phyloP scores from a whole-genome alignment of 1,140 invertebrate genomes.

The Drosophila ogumai region DNA sequence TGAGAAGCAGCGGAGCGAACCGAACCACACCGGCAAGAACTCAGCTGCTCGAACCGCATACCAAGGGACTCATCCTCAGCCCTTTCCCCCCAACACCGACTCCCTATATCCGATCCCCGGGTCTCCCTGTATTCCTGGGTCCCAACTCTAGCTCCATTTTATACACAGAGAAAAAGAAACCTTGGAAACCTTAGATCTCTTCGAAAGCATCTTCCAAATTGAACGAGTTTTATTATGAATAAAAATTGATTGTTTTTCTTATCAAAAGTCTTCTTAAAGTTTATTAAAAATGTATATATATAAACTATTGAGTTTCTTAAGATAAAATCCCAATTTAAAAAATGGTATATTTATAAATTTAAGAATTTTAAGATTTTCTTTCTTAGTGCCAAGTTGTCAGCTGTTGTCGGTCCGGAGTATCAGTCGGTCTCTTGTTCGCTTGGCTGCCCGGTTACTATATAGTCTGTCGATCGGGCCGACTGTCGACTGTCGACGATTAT shows the following conservation, averaged over 20 bases:
- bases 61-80: slow-evolving; percentile 35
- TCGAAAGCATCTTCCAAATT: not conserved
- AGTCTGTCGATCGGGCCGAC: slow-evolving; percentile 41
- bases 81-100: slow-evolving; percentile 13
- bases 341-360: not conserved
- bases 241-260: too few species aligned
- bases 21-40: slow-evolving; percentile 56
- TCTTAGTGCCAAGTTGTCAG: slow-evolving; percentile 29
- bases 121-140: not conserved
- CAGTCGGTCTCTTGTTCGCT: slow-evolving; percentile 54
- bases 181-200: not conserved
- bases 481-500: slow-evolving; percentile 29
- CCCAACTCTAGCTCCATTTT: slow-evolving; percentile 30
- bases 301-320: not conserved
- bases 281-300: not conserved
- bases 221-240: too few species aligned
- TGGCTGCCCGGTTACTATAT: slow-evolving; percentile 41
- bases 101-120: slow-evolving; percentile 4
- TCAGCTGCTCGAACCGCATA: slow-evolving; percentile 66
- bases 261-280: not conserved
- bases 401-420: slow-evolving; percentile 52
- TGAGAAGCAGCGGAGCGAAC: slow-evolving; percentile 65
- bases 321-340: not conserved
- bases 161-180: slow-evolving; percentile 2
- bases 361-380: not conserved